phyloP scores from a whole-genome alignment of 1,140 invertebrate genomes.

The Drosophila erecta region DNA sequence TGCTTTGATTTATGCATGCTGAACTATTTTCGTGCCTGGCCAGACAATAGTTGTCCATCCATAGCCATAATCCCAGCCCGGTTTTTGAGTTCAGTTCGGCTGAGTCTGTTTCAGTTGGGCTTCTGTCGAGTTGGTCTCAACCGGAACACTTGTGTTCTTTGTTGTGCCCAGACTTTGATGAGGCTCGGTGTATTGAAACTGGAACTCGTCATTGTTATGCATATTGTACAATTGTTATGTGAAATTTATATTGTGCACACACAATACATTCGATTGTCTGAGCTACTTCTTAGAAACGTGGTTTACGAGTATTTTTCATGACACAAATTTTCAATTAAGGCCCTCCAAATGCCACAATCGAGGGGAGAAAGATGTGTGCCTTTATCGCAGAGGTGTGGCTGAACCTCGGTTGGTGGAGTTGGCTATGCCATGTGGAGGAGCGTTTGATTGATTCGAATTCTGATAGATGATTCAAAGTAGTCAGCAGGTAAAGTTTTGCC shows the following conservation, averaged over 20 bases:
- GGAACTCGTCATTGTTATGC: constrained; percentile 78
- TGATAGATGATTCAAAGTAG: constrained; percentile 26
- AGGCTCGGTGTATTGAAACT: constrained; percentile 46
- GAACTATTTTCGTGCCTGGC: constrained; percentile 49
- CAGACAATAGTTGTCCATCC: constrained; percentile 69
- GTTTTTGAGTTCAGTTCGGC: constrained; percentile 34
- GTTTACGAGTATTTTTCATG: constrained; percentile 73
- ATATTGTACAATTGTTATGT: constrained; percentile 79
- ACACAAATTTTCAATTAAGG: constrained; percentile 78
- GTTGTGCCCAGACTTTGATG: constrained; percentile 28
- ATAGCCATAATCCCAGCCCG: constrained; percentile 45
- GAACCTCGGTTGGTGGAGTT: constrained; percentile 31
- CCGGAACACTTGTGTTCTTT: constrained; percentile 73
- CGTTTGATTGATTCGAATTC: constrained; percentile 39
- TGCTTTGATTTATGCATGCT: constrained; percentile 67
- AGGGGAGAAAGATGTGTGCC: constrained; percentile 4
- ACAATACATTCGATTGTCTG: constrained; percentile 71
- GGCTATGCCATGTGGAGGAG: constrained; percentile 14
- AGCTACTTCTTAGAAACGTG: constrained; percentile 69
- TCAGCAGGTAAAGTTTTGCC: no score
- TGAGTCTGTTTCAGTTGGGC: constrained; percentile 20
- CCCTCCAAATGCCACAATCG: constrained; percentile 12
- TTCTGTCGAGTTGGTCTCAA: constrained; percentile 29
- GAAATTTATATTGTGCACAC: constrained; percentile 59
- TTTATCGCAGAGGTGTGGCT: constrained; percentile 39